phyloP scores from a whole-genome alignment of 2,113 vertebrate species.

The Phocoena phocoena region DNA sequence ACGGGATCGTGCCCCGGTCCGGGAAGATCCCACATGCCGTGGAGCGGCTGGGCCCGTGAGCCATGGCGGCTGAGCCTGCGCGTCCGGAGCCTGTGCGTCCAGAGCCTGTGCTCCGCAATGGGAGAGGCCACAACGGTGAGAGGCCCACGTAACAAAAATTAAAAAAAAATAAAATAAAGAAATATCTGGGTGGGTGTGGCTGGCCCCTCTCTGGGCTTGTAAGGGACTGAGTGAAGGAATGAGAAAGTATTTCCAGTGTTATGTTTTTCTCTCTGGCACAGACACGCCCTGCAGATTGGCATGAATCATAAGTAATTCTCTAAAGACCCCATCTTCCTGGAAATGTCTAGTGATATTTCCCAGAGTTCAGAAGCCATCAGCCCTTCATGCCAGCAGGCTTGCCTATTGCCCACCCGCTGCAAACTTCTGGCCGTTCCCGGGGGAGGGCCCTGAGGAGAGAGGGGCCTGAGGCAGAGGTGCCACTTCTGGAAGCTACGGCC shows the following conservation, averaged over 20 bases:
- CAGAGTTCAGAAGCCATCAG: slow-evolving; percentile 36
- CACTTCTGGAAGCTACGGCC: not conserved
- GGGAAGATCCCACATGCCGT: too few species aligned
- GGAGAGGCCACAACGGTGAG: too few species aligned
- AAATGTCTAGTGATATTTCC: slow-evolving; percentile 56
- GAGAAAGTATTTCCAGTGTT: slow-evolving; percentile 43
- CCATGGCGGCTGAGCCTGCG: too few species aligned
- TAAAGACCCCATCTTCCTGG: slow-evolving; percentile 60
- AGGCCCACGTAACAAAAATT: too few species aligned
- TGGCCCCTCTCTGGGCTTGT: not conserved
- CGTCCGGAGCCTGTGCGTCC: too few species aligned
- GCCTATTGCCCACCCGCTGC: not conserved
- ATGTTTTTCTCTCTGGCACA: slow-evolving; percentile 45
- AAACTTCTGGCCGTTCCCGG: not conserved
- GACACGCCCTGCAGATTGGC: slow-evolving; percentile 45
- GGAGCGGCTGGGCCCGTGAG: too few species aligned
- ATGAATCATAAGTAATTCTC: slow-evolving; percentile 68
- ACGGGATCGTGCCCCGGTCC: too few species aligned
- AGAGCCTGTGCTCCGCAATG: too few species aligned
- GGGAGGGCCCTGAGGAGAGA: not conserved
- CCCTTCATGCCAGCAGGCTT: not conserved
- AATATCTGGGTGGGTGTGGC: not conserved
- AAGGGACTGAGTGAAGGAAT: not conserved
- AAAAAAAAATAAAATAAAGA: not conserved
- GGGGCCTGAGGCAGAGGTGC: not conserved